Evolutionary conservation across 2,797 vertebrate species (phyloP).

Genomic region (Hipposideros larvatus): DNA sequence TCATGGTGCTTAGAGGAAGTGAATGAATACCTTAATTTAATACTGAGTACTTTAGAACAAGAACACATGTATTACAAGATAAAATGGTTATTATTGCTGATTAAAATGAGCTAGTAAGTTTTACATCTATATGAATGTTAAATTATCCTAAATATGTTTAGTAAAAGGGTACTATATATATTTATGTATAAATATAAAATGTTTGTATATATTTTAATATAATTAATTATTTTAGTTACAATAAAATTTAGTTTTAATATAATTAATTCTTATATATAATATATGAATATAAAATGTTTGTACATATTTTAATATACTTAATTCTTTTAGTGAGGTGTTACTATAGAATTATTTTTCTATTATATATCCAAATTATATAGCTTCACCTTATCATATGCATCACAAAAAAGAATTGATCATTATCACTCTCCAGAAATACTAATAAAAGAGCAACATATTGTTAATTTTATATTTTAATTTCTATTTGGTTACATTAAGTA

Average conservation of each 20-base stretch:
- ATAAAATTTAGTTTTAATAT: background rate
- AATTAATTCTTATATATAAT: background rate
- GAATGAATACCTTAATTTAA: constrained; percentile 71
- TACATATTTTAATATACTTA: too few relatives aligned
- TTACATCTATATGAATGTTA: background rate
- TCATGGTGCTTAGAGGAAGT: constrained; percentile 69
- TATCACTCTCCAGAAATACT: background rate
- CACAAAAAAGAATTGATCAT: background rate
- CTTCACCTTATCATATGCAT: background rate
- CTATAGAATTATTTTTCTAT: background rate
- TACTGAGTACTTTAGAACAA: constrained; percentile 59
- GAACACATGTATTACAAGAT: constrained; percentile 63
- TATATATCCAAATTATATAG: background rate
- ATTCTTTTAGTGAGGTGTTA: background rate
- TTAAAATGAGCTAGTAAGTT: constrained; percentile 32
- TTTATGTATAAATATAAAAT: background rate
- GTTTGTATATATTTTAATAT: background rate
- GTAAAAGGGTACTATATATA: background rate
- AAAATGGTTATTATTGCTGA: constrained; percentile 37
- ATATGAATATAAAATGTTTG: too few relatives aligned
- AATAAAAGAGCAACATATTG: background rate
- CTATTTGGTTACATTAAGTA: background rate
- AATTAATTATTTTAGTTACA: background rate
- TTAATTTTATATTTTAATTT: background rate
- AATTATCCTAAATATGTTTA: constrained; percentile 7